Evolutionary conservation across 2,113 vertebrate species (phyloP).

Genomic region (Brachypodius melanocephalos): DNA sequence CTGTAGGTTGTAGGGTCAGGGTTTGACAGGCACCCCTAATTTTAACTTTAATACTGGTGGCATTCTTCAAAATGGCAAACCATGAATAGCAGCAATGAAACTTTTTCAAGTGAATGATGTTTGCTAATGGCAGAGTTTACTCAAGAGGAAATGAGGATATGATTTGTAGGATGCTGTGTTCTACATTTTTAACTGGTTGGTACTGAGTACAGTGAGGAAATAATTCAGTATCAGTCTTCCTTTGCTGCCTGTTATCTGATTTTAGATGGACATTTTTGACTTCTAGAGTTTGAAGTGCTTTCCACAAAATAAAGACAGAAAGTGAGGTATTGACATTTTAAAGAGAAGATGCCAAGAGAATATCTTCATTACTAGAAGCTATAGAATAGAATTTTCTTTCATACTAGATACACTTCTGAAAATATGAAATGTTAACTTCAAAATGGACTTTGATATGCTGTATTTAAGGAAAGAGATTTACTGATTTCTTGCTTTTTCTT

Average conservation of each 20-base stretch:
- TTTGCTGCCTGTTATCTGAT: not conserved
- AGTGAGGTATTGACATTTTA: not conserved
- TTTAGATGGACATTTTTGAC: not conserved
- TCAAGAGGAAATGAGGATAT: not conserved
- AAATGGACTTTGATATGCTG: not conserved
- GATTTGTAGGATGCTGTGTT: not conserved
- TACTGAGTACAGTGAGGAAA: not conserved
- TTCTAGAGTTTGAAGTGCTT: not conserved
- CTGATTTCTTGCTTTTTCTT: slow-evolving; percentile 78
- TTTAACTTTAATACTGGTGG: not conserved
- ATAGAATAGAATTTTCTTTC: not conserved
- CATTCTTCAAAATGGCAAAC: not conserved
- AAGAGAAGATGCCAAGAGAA: not conserved
- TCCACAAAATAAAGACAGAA: not conserved
- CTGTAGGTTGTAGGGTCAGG: not conserved
- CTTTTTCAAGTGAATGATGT: not conserved
- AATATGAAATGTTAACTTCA: slow-evolving; percentile 14
- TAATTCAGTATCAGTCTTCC: not conserved
- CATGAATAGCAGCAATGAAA: not conserved
- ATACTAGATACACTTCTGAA: not conserved
- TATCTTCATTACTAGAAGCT: not conserved
- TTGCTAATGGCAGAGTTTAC: not conserved
- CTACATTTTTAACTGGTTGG: not conserved
- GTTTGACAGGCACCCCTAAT: not conserved
- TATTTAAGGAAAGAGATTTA: slow-evolving; percentile 48